phyloP scores from a whole-genome alignment of 2,113 vertebrate species.

The Corydoras maculifer region DNA sequence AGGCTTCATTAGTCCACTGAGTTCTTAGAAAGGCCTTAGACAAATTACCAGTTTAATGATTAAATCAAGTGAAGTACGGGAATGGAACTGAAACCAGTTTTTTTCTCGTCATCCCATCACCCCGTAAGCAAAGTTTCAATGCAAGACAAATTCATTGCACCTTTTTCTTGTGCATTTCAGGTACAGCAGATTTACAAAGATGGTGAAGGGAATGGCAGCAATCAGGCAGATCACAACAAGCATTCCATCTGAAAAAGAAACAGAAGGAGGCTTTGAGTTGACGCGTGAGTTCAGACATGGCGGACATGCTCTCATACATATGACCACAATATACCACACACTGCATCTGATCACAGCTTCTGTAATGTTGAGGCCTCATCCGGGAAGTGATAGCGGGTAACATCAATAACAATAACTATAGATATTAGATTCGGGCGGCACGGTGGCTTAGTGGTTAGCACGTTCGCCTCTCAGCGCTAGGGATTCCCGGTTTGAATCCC shows the following conservation, averaged over 20 bases:
- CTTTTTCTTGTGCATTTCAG: constrained; percentile 58
- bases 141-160: constrained; percentile 38
- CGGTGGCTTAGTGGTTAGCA: too few relatives aligned
- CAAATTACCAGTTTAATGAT: too few relatives aligned
- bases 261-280: too few relatives aligned
- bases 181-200: constrained; percentile 57
- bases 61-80: too few relatives aligned
- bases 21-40: too few relatives aligned
- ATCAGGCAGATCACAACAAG: constrained; percentile 40
- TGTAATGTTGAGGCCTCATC: too few relatives aligned
- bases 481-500: too few relatives aligned
- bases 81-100: too few relatives aligned
- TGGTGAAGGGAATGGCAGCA: constrained; percentile 34
- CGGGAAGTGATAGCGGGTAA: not conserved
- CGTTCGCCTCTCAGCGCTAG: too few relatives aligned
- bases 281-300: not conserved
- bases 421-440: not conserved
- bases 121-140: not conserved
- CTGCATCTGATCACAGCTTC: not conserved
- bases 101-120: too few relatives aligned
- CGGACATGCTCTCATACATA: too few relatives aligned
- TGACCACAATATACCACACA: not conserved
- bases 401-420: not conserved
- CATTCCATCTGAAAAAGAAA: constrained; percentile 47
- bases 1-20: too few relatives aligned